Evolutionary conservation across 53 echinoderm and acorn worm genomes (phyloP), one percentile per base, ranked within the genome.

Genomic region (Henricia sp.): DNA sequence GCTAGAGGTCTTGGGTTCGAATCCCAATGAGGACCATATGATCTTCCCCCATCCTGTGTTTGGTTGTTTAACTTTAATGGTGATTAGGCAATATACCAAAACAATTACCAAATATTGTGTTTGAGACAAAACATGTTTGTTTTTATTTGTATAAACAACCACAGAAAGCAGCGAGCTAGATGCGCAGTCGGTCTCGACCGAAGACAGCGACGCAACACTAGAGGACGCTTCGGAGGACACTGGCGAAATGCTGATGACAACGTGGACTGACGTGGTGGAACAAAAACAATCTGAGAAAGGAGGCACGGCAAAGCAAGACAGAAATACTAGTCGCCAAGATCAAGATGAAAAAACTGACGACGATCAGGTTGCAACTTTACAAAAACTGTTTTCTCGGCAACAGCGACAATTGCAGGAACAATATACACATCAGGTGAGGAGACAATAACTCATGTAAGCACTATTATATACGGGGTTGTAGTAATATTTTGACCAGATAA

Each of bases 261-360:
- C 92, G 10, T 92, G 92, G 92, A 80, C 92, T 24, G 88, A 88
- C 66, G 68, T 92, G 34, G 50, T 85, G 53, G 88, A 83, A 54
- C 92, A 88, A 54, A 90, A 71, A 71, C 90, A 84, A 58, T 67
- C 75, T 5, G 67, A 86, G 66, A 76, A 17, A 38, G 69, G 26
- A 39, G 26, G 34, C 6, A 5, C 13, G 1, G 43, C 60, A 29
- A 62, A 4, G 35, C 46, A 42, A 60, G 78, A 34, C 14, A 78
- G n/a, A 10, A 78, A 60, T n/a, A n/a, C n/a, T n/a, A n/a, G n/a
- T 21, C 46, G 19, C 28, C 32, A 51, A 21, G 53, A 57, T 11
- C 65, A 20, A 4, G 62, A 73, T 10, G 41, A 34, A 59, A 83
- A 48, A 13, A 9, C 25, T 38, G 44, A 63, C 14, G 78, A 63